Base-by-base conservation (phyloP, 2,888 invertebrate genomes). In the Yponomeuta evonymella region DNA sequence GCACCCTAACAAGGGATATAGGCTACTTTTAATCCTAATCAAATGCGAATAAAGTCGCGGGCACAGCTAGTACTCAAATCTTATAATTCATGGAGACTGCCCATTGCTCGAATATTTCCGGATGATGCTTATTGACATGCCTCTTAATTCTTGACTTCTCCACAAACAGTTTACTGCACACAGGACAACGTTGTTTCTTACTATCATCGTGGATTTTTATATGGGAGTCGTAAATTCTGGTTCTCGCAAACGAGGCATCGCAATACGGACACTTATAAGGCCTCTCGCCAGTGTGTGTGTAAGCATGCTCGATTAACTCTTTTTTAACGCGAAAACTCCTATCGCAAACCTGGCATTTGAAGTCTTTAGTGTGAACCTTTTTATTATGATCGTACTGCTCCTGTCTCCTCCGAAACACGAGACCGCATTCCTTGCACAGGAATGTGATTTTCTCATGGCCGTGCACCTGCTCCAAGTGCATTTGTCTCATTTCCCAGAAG, bases 311-410 rank as follows among this genome's bases (percentile, higher is more conserved):
- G 12, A 74, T 74, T 48, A 76, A 64, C 29, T 74, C 73, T 11
- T 73, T 74, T 2, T 72, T 58, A 8, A 72, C 69, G 8, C 73
- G 70, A 48, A 76, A 76, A 30, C 72, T 74, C 1, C 74, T 48
- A 2, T 75, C 76, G 33, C 77, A 77, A 58, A 74, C 75, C n/a
- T 71, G 72, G 33, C 77, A 77, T 0, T 72, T 67, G 58, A 71
- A 73, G 51, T 75, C 75, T 2, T 67, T 68, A 10, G 76, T 75
- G 71, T 77, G 77, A 9, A 71, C 71, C 51, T 73, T 70, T 48
- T 75, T 76, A 68, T 74, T 75, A 69, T 78, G 77, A 8, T 75
- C 75, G 51, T 76, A 76, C 63, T 74, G 76, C 8, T 73, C 69
- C 51, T 72, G 72, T 1, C 75, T 72, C 36, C 71, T 72, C 23